Conservation (phyloP, 2,888 invertebrate genomes). For the Andricus quercusramuli region DNA sequence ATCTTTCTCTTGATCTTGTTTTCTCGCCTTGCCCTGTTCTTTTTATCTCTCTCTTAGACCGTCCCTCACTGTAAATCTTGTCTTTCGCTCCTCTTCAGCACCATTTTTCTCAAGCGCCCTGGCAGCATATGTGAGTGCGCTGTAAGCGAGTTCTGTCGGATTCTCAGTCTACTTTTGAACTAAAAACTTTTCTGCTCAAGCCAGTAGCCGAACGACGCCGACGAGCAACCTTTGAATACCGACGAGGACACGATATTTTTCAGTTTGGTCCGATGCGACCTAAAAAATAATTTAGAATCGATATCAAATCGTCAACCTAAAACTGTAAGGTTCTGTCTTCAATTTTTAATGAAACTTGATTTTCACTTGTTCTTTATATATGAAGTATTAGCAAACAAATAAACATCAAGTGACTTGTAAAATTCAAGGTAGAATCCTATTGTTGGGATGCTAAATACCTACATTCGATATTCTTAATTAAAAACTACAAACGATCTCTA, state of each 20-base stretch:
- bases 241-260: constrained; percentile 7
- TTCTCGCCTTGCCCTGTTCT: constrained; percentile 41
- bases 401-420: too few relatives aligned
- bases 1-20: constrained; percentile 47
- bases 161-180: constrained; percentile 50
- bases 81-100: constrained; percentile 57
- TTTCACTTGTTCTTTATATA: too few relatives aligned
- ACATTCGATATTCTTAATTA: not conserved
- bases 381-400: too few relatives aligned
- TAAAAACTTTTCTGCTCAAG: constrained; percentile 45
- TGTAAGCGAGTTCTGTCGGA: constrained; percentile 55
- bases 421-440: too few relatives aligned
- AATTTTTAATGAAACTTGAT: too few relatives aligned
- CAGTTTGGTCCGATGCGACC: not conserved
- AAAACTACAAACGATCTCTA: not conserved
- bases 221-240: constrained; percentile 2
- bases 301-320: not conserved
- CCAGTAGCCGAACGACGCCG: not conserved
- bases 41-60: constrained; percentile 35
- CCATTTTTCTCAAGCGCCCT: constrained; percentile 65
- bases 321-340: too few relatives aligned
- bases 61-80: constrained; percentile 56
- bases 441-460: not conserved
- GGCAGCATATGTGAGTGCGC: constrained; percentile 63
- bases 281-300: not conserved